phyloP scores from a whole-genome alignment of 1,140 invertebrate species.

The Eufriesea mexicana region DNA sequence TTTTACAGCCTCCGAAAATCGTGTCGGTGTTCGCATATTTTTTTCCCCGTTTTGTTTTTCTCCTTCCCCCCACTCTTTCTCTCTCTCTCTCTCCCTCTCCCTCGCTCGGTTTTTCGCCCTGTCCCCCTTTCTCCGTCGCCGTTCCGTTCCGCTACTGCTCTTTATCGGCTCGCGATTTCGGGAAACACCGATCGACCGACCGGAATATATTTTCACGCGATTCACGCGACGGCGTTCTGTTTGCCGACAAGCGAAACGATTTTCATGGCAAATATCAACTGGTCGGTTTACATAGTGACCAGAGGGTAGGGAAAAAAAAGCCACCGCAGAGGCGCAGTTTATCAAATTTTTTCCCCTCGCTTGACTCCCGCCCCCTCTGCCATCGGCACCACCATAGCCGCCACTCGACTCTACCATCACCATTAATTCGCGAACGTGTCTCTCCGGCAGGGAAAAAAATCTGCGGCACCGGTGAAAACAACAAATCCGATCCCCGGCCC shows the following conservation, averaged over 20 bases:
- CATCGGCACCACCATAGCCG: too few relatives aligned
- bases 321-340: slow-evolving; percentile 23
- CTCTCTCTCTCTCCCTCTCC: neutral
- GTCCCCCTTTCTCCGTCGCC: neutral
- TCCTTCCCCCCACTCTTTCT: neutral
- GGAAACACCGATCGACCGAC: slow-evolving; percentile 6
- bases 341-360: slow-evolving; percentile 54
- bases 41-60: neutral
- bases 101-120: neutral
- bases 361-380: neutral
- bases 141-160: neutral
- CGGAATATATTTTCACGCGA: slow-evolving; percentile 39
- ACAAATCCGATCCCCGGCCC: neutral
- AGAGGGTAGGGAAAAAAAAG: neutral
- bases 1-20: slow-evolving; percentile 65
- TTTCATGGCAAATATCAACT: slow-evolving; percentile 44
- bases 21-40: slow-evolving; percentile 42
- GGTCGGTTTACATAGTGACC: neutral
- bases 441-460: slow-evolving; percentile 22
- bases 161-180: slow-evolving; percentile 43
- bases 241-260: slow-evolving; percentile 36
- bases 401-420: slow-evolving; percentile 2
- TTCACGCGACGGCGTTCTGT: slow-evolving; percentile 7
- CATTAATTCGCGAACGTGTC: slow-evolving; percentile 25
- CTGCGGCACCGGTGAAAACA: slow-evolving; percentile 21